Base-by-base conservation (phyloP, 2,113 vertebrate genomes). In the Ptilonorhynchus violaceus region DNA sequence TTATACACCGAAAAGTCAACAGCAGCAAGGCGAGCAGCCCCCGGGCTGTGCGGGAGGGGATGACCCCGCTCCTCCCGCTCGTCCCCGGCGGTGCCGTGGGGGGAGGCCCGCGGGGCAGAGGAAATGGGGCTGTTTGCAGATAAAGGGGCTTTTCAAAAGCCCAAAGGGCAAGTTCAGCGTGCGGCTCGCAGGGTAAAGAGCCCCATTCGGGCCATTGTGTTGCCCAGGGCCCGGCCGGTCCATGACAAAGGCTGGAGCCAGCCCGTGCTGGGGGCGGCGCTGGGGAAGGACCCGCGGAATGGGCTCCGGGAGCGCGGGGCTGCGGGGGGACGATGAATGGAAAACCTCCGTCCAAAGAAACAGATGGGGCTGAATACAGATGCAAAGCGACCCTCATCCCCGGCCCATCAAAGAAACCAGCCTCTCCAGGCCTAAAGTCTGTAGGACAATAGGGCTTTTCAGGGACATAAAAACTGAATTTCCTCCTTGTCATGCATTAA, bases 1-100 rank as follows among this genome's bases (percentile, higher is more conserved):
- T 96, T 96, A 92, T 91, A 91, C 68, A 13, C 80, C 0, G 49
- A 41, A 59, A 91, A 95, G 85, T 68, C 95, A 94, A 75, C 72
- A 87, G 79, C 85, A 44, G 0, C 13, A 75, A 88, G 85, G 90
- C 91, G 44, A 67, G 75, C 82, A 6, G 82, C 90, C 70, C 90
- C 1, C 1, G 59, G 92, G 88, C 76, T 3, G 41, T 9, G 62
- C 94, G 59, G 88, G 74, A 27, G 60, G 1, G 13, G 84, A 23
- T 69, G 77, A 79, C 74, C 93, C 70, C 7, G 92, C 41, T 92
- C 81, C 13, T 3, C 55, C 74, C 37, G 56, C 80, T 55, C 11
- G 87, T 76, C 88, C 89, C 80, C 7, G 68, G 13, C 33, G 89
- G 60, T 86, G 79, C 93, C 60, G 1, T 1, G 85, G 50, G 25